Conservation (phyloP, 2,888 invertebrate species). For the Apodemia zela region DNA sequence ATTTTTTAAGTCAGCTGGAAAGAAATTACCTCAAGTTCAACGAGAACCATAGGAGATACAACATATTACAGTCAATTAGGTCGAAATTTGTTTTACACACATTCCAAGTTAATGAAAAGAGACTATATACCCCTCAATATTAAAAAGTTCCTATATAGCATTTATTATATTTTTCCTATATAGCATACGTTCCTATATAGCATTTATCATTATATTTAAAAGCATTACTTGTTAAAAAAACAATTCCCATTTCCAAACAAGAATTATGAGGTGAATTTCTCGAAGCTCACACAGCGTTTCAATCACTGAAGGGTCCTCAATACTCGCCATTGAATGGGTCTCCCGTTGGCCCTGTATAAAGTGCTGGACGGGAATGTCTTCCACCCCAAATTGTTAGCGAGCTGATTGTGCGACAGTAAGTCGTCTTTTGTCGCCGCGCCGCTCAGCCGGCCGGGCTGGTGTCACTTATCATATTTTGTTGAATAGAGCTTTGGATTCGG, state of each 20-base stretch:
- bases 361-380: constrained; percentile 42
- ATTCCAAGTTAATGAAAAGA: no score
- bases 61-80: no score
- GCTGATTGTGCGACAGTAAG: constrained; percentile 32
- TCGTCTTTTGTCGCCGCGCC: constrained; percentile 29
- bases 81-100: no score
- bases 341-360: constrained; percentile 53
- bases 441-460: constrained; percentile 1
- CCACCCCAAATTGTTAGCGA: constrained; percentile 30
- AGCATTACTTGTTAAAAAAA: neutral
- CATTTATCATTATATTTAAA: no score
- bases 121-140: no score
- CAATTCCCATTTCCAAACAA: constrained; percentile 3
- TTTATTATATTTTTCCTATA: no score
- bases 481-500: constrained; percentile 18
- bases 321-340: constrained; percentile 17
- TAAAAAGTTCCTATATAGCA: no score
- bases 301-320: constrained; percentile 1
- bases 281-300: neutral
- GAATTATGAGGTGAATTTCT: constrained; percentile 9
- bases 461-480: constrained; percentile 17
- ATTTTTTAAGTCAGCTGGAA: no score
- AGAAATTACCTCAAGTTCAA: no score
- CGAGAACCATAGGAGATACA: no score
- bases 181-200: no score